These are phyloP conservation scores for Scaptomyza caliginosa DNA, from an alignment of 2,888 invertebrate species.

Conservation along the genomic window DNA sequence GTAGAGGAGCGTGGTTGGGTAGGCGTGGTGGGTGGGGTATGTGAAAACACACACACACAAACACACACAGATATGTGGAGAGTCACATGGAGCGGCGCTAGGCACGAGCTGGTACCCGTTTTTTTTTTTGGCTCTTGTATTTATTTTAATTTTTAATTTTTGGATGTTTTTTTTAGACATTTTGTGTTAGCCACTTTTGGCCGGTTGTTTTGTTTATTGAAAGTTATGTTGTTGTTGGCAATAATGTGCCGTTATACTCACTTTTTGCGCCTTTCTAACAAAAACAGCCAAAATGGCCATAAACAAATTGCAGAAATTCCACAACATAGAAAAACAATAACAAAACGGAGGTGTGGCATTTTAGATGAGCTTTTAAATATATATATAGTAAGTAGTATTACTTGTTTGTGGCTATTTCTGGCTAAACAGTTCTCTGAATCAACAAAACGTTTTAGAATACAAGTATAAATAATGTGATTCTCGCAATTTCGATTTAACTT, in stretches of 20 bases:
- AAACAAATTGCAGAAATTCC: conserved; percentile 49
- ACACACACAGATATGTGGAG: not conserved
- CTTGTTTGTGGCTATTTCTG: conserved; percentile 18
- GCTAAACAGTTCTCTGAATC: not conserved
- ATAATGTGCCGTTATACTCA: conserved; percentile 25
- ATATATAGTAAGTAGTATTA: not conserved
- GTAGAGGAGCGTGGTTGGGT: conserved; percentile 8
- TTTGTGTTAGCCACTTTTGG: conserved; percentile 17
- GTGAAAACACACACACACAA: conserved; percentile 6
- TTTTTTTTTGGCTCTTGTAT: conserved; percentile 33
- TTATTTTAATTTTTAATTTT: conserved; percentile 55
- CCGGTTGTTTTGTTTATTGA: conserved; percentile 15
- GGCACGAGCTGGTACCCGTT: conserved; percentile 72
- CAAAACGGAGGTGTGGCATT: conserved; percentile 7
- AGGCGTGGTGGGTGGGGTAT: conserved; percentile 54
- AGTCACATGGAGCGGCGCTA: conserved; percentile 64
- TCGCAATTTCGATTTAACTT: not conserved
- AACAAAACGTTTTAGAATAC: not conserved
- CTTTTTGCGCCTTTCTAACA: conserved; percentile 35
- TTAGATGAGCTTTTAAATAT: conserved; percentile 17
- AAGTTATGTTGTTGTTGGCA: conserved; percentile 1
- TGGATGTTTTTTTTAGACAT: not conserved
- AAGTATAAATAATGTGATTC: not conserved
- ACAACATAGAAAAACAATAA: conserved; percentile 26
- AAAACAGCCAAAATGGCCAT: conserved; percentile 15